Evolutionary conservation across 2,797 vertebrate species (phyloP).

Genomic region (Agapornis canus): DNA sequence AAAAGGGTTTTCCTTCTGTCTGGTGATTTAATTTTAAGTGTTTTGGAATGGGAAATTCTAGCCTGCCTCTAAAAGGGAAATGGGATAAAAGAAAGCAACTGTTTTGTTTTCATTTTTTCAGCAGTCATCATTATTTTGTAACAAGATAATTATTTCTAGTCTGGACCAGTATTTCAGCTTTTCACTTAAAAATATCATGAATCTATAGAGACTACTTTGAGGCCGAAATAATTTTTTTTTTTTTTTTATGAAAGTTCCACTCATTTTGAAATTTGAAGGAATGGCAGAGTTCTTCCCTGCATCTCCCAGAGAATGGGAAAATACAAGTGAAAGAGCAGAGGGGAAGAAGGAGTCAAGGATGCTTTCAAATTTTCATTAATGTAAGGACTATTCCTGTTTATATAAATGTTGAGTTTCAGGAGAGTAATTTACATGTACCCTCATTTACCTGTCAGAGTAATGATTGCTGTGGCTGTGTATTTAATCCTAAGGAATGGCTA

Average conservation of each 20-base stretch:
- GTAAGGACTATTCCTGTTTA: neutral
- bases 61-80: neutral
- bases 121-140: neutral
- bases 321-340: neutral
- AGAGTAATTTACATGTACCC: neutral
- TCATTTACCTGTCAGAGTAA: neutral
- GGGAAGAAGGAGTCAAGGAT: neutral
- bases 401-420: neutral
- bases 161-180: neutral
- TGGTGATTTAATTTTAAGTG: neutral
- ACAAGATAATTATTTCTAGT: neutral
- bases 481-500: neutral
- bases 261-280: neutral
- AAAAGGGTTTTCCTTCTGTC: neutral
- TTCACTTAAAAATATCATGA: neutral
- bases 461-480: neutral
- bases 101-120: neutral
- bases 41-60: neutral
- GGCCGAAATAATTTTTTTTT: neutral
- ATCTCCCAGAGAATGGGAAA: neutral
- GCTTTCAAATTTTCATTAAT: neutral
- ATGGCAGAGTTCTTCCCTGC: neutral
- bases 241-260: neutral
- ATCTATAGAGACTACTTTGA: neutral
- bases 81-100: neutral